A percentile compares a stretch with the other conserved stretches of the same genome.
These are phyloP conservation scores for Hydrochoerus hydrochaeris DNA, from an alignment of 2,113 vertebrate genomes.

Conservation along the genomic window DNA sequence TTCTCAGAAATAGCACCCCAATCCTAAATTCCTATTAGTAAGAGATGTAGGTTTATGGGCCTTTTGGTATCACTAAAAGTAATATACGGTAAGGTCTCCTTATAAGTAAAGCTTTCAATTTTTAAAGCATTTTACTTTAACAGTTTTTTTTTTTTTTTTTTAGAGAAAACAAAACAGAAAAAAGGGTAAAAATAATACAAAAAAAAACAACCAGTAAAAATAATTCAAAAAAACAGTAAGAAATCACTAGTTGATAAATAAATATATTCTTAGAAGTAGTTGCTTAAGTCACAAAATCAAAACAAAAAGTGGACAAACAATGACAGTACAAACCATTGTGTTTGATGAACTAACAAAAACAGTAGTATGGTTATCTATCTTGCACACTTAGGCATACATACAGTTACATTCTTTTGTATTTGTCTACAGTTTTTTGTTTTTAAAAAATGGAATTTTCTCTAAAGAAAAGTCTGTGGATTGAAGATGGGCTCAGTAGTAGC, in stretches of 20 bases:
- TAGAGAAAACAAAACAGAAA: not conserved
- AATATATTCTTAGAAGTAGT: no score
- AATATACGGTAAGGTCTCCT: not conserved
- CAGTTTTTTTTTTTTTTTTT: no score
- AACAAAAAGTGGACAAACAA: no score
- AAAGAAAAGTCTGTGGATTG: not conserved
- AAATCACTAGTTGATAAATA: no score
- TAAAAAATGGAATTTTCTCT: not conserved
- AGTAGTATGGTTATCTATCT: no score
- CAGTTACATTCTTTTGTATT: not conserved
- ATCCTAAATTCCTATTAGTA: not conserved
- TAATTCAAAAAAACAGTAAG: no score
- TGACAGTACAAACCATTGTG: no score
- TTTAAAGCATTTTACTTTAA: not conserved
- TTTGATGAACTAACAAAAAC: no score
- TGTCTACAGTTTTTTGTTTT: not conserved
- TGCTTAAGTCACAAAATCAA: no score
- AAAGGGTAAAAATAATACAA: no score
- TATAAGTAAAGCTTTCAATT: not conserved
- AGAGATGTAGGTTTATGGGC: not conserved
- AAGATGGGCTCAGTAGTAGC: not conserved
- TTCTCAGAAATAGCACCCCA: conserved; percentile 8
- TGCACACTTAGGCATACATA: no score
- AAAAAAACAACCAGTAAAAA: no score
- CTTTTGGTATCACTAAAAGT: conserved; percentile 11